phyloP scores from a whole-genome alignment of 1,140 invertebrate genomes.

The Medauroidea extradentata region DNA sequence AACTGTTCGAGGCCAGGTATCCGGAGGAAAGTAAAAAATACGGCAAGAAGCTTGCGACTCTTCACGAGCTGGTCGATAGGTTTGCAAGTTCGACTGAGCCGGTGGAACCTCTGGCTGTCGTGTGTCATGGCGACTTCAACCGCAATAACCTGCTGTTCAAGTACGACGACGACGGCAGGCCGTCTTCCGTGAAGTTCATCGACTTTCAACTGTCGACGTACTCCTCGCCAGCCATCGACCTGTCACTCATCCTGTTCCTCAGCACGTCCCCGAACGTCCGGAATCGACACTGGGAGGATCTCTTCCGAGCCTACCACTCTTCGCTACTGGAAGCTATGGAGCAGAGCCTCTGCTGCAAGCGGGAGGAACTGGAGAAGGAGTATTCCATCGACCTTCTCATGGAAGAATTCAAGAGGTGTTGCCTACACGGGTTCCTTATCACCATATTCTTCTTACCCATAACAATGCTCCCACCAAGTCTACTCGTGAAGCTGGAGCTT shows the following conservation, averaged over 20 bases:
- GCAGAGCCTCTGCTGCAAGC: background rate
- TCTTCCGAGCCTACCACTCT: slow-evolving; percentile 37
- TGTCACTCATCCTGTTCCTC: slow-evolving; percentile 43
- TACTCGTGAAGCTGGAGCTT: too few species aligned
- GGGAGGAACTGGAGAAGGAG: slow-evolving; percentile 16
- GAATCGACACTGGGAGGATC: slow-evolving; percentile 24
- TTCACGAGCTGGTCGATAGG: background rate
- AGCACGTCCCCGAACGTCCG: slow-evolving; percentile 26
- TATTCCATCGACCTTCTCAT: slow-evolving; percentile 26
- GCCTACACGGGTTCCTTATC: too few species aligned
- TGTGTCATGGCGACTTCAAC: slow-evolving; percentile 45
- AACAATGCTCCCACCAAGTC: too few species aligned
- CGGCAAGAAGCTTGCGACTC: background rate
- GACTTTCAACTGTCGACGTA: slow-evolving; percentile 42
- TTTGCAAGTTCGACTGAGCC: slow-evolving; percentile 3
- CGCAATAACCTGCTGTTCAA: slow-evolving; percentile 40
- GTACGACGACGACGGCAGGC: slow-evolving; percentile 14
- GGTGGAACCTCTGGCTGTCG: slow-evolving; percentile 31
- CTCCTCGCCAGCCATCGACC: slow-evolving; percentile 38
- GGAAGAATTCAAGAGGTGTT: slow-evolving; percentile 26
- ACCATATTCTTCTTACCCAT: too few species aligned
- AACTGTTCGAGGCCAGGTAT: background rate
- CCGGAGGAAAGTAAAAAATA: background rate
- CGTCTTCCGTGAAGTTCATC: slow-evolving; percentile 35
- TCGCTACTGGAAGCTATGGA: slow-evolving; percentile 20